phyloP scores from a whole-genome alignment of 2,888 invertebrate genomes.

The Limnephilus auricula region DNA sequence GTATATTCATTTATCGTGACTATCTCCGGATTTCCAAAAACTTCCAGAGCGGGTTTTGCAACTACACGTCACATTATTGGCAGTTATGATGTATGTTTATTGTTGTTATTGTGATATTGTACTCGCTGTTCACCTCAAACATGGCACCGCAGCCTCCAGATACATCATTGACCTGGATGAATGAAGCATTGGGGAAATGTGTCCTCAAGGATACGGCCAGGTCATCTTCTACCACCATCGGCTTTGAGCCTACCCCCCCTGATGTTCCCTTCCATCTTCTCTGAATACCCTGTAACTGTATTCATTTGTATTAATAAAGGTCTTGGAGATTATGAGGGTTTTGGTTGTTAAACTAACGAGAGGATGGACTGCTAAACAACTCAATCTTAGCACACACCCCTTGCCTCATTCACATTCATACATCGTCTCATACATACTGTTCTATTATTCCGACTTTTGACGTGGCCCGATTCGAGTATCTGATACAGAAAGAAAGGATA shows the following conservation, averaged over 20 bases:
- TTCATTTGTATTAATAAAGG: not conserved
- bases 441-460: no score
- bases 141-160: slow-evolving; percentile 91
- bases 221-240: slow-evolving; percentile 57
- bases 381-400: no score
- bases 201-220: slow-evolving; percentile 52
- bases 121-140: slow-evolving; percentile 79
- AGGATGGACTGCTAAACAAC: no score
- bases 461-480: no score
- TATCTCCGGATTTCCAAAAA: no score
- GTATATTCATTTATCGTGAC: no score
- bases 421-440: no score
- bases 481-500: no score
- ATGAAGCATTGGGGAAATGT: slow-evolving; percentile 80
- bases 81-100: not conserved
- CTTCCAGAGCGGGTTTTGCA: no score
- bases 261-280: slow-evolving; percentile 52
- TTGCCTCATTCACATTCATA: no score
- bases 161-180: slow-evolving; percentile 83
- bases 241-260: slow-evolving; percentile 34
- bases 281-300: slow-evolving; percentile 53
- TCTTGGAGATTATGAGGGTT: no score
- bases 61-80: not conserved
- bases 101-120: not conserved
- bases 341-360: no score